Percentiles rank a stretch among this genome's conserved stretches.
phyloP scores from a whole-genome alignment of 2,113 vertebrate species.

The Eretmochelys imbricata region DNA sequence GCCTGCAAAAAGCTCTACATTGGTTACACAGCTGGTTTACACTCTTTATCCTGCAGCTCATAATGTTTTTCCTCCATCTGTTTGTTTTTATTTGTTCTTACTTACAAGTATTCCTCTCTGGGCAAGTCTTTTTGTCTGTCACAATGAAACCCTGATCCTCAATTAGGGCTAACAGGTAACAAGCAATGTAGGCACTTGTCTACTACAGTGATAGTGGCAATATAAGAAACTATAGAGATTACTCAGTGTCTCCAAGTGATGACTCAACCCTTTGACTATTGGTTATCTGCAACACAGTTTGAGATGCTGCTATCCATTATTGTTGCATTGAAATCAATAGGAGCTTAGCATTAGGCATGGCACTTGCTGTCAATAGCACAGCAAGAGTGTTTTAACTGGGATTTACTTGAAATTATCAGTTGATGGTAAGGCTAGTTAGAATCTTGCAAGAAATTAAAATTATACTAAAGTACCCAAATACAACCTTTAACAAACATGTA shows the following conservation, averaged over 20 bases:
- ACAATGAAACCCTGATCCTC: not conserved
- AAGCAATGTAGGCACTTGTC: not conserved
- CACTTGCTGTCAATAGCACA: slow-evolving; percentile 15
- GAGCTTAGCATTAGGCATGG: slow-evolving; percentile 2
- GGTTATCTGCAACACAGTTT: slow-evolving; percentile 40
- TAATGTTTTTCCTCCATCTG: not conserved
- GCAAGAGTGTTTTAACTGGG: slow-evolving; percentile 2
- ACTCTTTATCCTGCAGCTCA: not conserved
- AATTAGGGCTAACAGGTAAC: not conserved
- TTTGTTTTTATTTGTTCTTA: not conserved
- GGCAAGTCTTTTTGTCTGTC: not conserved
- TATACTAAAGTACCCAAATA: not conserved
- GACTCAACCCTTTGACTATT: slow-evolving; percentile 51
- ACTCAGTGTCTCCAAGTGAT: not conserved
- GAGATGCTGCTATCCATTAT: slow-evolving; percentile 46
- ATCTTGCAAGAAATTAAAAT: not conserved
- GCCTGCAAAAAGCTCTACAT: not conserved
- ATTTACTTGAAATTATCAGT: not conserved
- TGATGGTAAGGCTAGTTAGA: not conserved
- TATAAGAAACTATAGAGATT: not conserved
- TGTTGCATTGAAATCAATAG: slow-evolving; percentile 37
- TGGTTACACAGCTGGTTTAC: not conserved
- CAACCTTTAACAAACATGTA: not conserved
- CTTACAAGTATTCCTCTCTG: not conserved
- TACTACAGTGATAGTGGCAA: not conserved